phyloP scores from a whole-genome alignment of 2,797 vertebrate genomes.

The Xenops minutus region DNA sequence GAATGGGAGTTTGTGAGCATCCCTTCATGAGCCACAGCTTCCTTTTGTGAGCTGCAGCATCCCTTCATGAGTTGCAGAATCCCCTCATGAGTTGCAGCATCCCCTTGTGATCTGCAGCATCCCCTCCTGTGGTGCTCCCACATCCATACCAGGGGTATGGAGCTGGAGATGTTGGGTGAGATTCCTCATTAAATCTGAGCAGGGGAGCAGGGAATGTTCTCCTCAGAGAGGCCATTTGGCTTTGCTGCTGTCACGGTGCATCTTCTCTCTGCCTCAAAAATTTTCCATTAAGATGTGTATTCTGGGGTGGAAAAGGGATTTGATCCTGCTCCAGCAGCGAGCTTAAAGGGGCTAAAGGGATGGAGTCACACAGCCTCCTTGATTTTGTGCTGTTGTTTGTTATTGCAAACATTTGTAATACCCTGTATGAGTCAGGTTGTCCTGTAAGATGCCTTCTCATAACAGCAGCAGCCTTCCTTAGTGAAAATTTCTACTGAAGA shows the following conservation, averaged over 20 bases:
- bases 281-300: neutral
- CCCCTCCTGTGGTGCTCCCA: neutral
- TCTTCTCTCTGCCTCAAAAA: neutral
- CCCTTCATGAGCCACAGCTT: neutral
- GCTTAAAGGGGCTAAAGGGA: neutral
- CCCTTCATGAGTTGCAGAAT: neutral
- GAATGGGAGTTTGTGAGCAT: neutral
- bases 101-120: neutral
- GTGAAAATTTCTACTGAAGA: neutral
- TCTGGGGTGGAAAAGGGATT: neutral
- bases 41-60: neutral
- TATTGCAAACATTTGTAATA: neutral
- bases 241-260: neutral
- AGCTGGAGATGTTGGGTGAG: neutral
- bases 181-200: neutral
- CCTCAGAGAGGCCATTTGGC: neutral
- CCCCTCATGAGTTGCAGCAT: neutral
- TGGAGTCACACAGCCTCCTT: neutral
- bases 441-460: neutral
- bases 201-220: neutral
- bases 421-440: neutral
- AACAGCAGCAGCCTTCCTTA: neutral
- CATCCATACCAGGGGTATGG: accelerated
- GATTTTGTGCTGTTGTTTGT: neutral
- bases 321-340: neutral